A percentile compares a stretch with the other conserved stretches of the same genome.
Evolutionary conservation across 2,797 vertebrate genomes (phyloP).

Genomic region (Tapirus indicus): DNA sequence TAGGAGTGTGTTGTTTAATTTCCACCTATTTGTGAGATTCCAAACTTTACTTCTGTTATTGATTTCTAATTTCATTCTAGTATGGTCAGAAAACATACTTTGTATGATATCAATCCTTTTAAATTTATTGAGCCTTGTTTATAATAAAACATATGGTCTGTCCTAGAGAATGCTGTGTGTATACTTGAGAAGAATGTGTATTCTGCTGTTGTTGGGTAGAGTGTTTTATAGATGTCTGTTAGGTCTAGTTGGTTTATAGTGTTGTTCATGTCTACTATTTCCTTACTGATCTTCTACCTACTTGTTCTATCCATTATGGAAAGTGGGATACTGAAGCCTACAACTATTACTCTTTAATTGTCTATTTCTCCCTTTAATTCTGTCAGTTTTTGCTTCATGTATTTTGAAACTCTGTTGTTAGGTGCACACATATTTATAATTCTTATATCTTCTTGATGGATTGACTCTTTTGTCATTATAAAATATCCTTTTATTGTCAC

Average conservation of each 20-base stretch:
- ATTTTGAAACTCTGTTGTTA: slow-evolving; percentile 33
- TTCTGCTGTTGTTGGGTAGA: background rate
- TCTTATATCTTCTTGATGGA: background rate
- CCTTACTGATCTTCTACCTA: background rate
- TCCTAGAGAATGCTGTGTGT: background rate
- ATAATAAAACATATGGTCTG: background rate
- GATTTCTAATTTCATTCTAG: background rate
- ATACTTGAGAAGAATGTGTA: background rate
- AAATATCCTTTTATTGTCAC: background rate
- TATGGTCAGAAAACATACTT: background rate
- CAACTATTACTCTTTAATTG: background rate
- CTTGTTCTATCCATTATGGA: background rate
- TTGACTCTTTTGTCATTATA: background rate
- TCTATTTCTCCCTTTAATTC: background rate
- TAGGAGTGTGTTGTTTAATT: background rate
- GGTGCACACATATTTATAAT: background rate
- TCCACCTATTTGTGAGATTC: background rate
- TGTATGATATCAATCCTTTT: background rate
- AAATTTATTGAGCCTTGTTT: background rate
- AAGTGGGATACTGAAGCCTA: background rate
- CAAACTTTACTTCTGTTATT: background rate
- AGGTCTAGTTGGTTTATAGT: background rate
- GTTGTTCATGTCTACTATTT: background rate
- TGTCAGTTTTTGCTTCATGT: background rate
- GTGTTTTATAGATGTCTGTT: no score